Evolutionary conservation across 2,797 vertebrate genomes (phyloP).

Genomic region (Oreortyx pictus): DNA sequence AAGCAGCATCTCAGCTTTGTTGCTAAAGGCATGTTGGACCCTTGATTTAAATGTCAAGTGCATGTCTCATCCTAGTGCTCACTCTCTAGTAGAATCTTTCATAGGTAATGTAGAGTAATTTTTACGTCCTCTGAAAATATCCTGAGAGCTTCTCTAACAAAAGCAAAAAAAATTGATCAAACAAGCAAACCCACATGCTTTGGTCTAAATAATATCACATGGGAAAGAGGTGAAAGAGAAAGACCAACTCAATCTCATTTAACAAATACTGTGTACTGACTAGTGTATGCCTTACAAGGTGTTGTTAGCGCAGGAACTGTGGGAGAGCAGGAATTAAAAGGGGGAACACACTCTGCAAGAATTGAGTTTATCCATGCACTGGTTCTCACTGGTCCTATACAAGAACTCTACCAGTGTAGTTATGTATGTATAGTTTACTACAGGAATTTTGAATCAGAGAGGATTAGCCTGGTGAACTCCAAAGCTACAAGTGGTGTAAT

Average conservation of each 20-base stretch:
- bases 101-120: background rate
- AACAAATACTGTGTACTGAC: rapidly evolving
- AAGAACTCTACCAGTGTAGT: too few species aligned
- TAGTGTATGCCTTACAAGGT: background rate
- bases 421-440: background rate
- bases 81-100: background rate
- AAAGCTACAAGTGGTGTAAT: rapidly evolving
- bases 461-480: background rate
- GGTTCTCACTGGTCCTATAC: too few species aligned
- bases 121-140: background rate
- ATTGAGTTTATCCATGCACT: background rate
- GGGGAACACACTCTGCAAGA: background rate
- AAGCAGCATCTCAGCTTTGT: background rate
- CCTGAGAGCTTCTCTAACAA: background rate
- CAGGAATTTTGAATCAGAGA: background rate
- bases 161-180: background rate
- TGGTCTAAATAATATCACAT: background rate
- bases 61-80: background rate
- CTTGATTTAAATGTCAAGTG: background rate
- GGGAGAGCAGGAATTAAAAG: background rate
- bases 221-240: background rate
- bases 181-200: background rate
- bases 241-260: background rate
- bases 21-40: background rate
- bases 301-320: background rate